These are phyloP conservation scores for Spilosoma lubricipeda DNA, from an alignment of 2,888 invertebrate species.

Conservation along the genomic window DNA sequence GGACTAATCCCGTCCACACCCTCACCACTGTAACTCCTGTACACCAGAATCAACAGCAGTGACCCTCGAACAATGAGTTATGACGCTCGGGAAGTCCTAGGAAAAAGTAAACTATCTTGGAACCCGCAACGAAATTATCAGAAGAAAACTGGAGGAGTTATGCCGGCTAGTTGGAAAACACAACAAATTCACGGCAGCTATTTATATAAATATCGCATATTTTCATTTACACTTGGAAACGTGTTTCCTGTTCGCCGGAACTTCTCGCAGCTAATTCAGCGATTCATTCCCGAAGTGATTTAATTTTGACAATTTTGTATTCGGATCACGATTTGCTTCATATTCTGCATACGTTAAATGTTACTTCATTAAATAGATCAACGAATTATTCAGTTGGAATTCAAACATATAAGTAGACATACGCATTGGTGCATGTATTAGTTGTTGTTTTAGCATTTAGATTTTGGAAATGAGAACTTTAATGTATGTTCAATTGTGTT, in stretches of 20 bases:
- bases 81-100: no score
- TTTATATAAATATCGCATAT: conserved; percentile 33
- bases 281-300: conserved; percentile 45
- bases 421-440: not conserved
- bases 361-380: conserved; percentile 44
- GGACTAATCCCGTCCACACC: no score
- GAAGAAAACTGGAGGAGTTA: not conserved
- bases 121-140: no score
- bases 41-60: no score
- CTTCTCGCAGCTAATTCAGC: conserved; percentile 41
- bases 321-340: conserved; percentile 35
- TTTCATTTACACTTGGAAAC: conserved; percentile 34
- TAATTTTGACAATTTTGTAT: conserved; percentile 46
- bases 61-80: no score
- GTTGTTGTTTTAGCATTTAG: not conserved
- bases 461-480: not conserved
- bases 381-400: conserved; percentile 42
- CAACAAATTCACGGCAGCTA: conserved; percentile 7
- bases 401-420: conserved; percentile 26
- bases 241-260: conserved; percentile 32
- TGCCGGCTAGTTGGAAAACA: conserved; percentile 8
- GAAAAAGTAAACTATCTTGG: no score
- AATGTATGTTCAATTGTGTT: not conserved
- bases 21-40: no score
- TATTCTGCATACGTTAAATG: conserved; percentile 41